Evolutionary conservation across 2,888 invertebrate species (phyloP), one percentile per base, ranked within the genome.

Genomic region (Oscheius sp.): DNA sequence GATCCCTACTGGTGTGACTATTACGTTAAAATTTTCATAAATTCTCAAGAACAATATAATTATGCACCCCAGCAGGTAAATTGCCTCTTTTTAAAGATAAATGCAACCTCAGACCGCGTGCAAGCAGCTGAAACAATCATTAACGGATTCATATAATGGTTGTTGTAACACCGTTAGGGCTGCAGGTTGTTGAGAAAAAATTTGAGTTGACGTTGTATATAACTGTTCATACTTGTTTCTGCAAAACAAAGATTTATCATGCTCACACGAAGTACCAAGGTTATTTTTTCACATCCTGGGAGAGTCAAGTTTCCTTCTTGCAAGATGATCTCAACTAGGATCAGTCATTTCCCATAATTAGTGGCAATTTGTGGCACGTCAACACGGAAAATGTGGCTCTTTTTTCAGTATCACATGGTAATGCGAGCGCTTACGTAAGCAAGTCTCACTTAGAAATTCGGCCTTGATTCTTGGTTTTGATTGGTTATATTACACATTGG

Each of bases 1-100:
- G 78, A 78, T 66, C 78, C 78, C 17, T 78, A 78, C 58, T 78
- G 78, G 78, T 78, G 78, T 61, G 64, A 69, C 34, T 70, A 75
- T 27, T 78, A 78, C 64, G 78, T 78, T 29, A 67, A 69, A 6
- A 63, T 71, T 37, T 75, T 65, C 53, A 34, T 73, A 64, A 75
- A 64, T 45, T 71, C 75, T 25, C 57, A 64, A 29, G 65, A 63
- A 45, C 67, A 67, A 33, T 72, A 72, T 45, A 65, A 73, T 33
- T 63, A 64, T 23, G 45, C 46, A 6, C 66, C 71, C 0, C 65
- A 70, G 39, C 73, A 69, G 55, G 75, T 71, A 42, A 20, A 29
- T 3, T 34, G 3, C 1, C 8, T 17, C 20, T 5, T 4, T 15
- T 20, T 17, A 5, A n/a, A 4, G 25, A 53, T 10, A 25, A 17